These are phyloP conservation scores for Thamnophis elegans DNA, from an alignment of 2,797 vertebrate species.

Conservation along the genomic window DNA sequence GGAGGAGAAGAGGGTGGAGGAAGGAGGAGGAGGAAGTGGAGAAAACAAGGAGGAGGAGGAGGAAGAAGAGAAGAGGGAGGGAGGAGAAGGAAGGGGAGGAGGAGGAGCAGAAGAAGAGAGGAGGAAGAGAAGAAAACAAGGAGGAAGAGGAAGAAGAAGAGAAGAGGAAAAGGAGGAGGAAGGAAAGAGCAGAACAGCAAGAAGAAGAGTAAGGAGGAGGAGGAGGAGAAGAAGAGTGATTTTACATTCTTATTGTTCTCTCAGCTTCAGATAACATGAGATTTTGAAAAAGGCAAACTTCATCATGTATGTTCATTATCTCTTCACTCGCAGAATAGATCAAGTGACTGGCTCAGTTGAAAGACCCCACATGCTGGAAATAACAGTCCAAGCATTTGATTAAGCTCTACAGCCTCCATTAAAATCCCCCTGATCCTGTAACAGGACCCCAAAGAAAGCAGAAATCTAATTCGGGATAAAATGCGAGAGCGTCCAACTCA, in stretches of 20 bases:
- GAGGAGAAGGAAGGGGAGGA: too few species aligned
- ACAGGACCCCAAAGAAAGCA: background rate
- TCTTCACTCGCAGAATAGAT: background rate
- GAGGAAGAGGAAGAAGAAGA: too few species aligned
- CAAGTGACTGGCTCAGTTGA: background rate
- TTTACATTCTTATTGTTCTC: background rate
- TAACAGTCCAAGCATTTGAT: background rate
- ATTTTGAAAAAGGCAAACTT: background rate
- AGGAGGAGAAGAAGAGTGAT: background rate
- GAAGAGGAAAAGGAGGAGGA: too few species aligned
- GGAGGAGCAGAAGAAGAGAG: too few species aligned
- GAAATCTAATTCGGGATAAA: background rate
- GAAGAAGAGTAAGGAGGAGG: fast-evolving
- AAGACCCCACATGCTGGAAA: background rate
- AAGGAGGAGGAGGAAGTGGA: too few species aligned
- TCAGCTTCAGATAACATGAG: background rate
- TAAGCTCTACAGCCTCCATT: background rate
- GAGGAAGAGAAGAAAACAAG: too few species aligned
- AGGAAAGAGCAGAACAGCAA: fast-evolving
- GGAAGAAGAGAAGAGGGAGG: too few species aligned
- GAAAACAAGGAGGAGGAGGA: too few species aligned
- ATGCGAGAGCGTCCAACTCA: too few species aligned
- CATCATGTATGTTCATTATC: background rate
- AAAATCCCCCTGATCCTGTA: background rate
- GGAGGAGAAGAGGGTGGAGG: too few species aligned